Base-by-base conservation (phyloP, 1,140 invertebrate species). In the Drosophila dunni region DNA sequence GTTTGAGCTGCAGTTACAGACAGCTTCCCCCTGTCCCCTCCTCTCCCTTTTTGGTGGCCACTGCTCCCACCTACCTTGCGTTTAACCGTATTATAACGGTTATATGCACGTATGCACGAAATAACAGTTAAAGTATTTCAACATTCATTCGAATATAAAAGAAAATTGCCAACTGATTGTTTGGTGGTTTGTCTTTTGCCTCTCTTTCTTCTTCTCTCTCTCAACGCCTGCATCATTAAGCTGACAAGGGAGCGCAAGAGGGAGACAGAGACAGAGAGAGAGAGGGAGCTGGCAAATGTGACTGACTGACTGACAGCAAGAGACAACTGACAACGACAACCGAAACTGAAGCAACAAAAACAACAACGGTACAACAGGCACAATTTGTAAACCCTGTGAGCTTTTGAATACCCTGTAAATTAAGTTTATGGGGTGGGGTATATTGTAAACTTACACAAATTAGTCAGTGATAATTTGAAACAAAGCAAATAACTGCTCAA, bases 81-180 rank as follows among this genome's bases (percentile, higher is more conserved):
- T 29, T 84, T 78, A 89, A 80, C 70, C 66, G 81, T 72, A 84
- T 89, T 88, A 75, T 88, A 88, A 84, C 84, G 85, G 84, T 73
- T 86, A 72, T 86, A 71, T 85, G 78, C 83, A 81, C 70, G 80
- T 78, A 89, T 72, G 68, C 80, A 88, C 80, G 77, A 84, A 89
- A 77, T 72, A 78, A 78, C 84, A 89, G 84, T 84, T 84, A 84
- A 83, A 83, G 82, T 86, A 89, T 88, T 77, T 89, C 79, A 89
- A 83, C 82, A 88, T 83, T 80, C 66, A 71, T 78, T 85, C 70
- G 79, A 46, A 65, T 63, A 61, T 65, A 63, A 65, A 75, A 46
- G 73, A 54, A 88, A 89, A 89, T 88, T 86, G 73, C 76, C 79
- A 83, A 83, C 79, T 71, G 79, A 86, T 86, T 88, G 83, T 89